These are phyloP conservation scores for Eumaeus atala DNA, from an alignment of 1,140 invertebrate genomes.

Conservation along the genomic window DNA sequence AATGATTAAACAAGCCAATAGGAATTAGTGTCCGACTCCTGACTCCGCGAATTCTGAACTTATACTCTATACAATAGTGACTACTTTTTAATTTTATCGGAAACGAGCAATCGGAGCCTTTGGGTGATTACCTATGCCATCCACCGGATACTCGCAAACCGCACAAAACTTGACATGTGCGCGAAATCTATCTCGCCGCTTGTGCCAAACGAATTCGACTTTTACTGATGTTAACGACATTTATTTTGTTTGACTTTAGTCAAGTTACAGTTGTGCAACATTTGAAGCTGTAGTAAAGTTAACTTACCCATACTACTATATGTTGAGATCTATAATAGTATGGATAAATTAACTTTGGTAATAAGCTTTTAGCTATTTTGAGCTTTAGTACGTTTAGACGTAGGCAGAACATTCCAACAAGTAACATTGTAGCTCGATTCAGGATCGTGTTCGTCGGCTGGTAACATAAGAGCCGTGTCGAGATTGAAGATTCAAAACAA, in stretches of 20 bases:
- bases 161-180: no score
- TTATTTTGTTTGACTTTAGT: not conserved
- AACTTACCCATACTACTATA: not conserved
- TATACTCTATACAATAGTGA: no score
- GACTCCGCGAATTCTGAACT: no score
- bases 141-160: no score
- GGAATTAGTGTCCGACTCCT: not conserved
- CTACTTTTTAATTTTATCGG: no score
- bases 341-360: not conserved
- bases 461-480: not conserved
- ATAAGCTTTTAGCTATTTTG: no score
- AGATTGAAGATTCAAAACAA: constrained; percentile 3
- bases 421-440: not conserved
- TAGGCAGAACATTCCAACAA: not conserved
- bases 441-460: not conserved
- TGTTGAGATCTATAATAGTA: not conserved
- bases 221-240: not conserved
- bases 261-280: not conserved
- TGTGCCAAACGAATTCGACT: no score
- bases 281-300: not conserved
- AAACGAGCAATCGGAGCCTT: no score
- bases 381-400: not conserved
- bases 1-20: not conserved
- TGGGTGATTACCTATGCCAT: no score
- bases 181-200: no score